Conservation (phyloP, 64 coral and sea anemone genomes). For the Stylophora pistillata region DNA sequence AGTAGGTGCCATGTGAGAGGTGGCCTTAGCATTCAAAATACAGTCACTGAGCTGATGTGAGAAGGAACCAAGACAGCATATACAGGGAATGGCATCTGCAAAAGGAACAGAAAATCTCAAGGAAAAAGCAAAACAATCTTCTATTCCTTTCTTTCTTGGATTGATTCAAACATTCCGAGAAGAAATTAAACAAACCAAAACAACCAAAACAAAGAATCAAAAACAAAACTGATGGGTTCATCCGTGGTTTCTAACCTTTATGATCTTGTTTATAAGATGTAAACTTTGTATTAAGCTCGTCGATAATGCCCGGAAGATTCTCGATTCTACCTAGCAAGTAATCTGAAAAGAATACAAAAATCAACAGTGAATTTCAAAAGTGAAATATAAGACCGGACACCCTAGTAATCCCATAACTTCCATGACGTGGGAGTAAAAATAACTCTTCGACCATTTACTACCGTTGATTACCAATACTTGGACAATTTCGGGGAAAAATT, state of each 20-base stretch:
- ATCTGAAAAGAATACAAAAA: slow-evolving; percentile 8
- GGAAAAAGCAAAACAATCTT: background rate
- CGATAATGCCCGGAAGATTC: slow-evolving; percentile 11
- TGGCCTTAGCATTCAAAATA: slow-evolving; percentile 68
- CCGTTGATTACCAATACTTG: too few relatives aligned
- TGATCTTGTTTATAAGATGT: slow-evolving; percentile 34
- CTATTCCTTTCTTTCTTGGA: too few relatives aligned
- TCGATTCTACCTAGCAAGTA: slow-evolving; percentile 47
- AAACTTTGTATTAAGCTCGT: slow-evolving; percentile 37
- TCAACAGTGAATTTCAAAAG: too few relatives aligned
- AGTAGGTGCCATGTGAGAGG: slow-evolving; percentile 80
- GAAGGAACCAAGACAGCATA: slow-evolving; percentile 14
- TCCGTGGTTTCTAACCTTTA: background rate
- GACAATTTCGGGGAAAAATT: too few relatives aligned
- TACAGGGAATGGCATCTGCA: slow-evolving; percentile 14
- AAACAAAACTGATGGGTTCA: too few relatives aligned
- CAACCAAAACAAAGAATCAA: background rate
- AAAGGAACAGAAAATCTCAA: background rate
- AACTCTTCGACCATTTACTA: too few relatives aligned
- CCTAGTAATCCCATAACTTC: too few relatives aligned
- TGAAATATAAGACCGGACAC: too few relatives aligned
- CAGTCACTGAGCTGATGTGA: slow-evolving; percentile 75
- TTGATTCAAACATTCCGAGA: background rate
- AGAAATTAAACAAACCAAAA: background rate
- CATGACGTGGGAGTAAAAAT: too few relatives aligned